Percentiles rank a stretch among this genome's conserved stretches.
phyloP scores from a whole-genome alignment of 2,888 invertebrate species.

The Penaeus monodon region DNA sequence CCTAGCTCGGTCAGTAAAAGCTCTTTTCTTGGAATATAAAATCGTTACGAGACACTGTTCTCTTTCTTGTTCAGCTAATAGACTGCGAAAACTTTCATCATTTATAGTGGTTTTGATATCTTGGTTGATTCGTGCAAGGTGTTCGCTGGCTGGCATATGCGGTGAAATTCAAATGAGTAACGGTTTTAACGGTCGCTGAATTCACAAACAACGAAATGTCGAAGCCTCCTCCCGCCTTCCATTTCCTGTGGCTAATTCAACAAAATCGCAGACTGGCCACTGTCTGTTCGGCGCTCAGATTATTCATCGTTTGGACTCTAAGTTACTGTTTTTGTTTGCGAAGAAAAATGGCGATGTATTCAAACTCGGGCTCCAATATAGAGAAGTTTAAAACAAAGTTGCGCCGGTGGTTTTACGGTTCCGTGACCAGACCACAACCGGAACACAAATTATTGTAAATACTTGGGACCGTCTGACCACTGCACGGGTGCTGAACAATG shows the following conservation, averaged over 20 bases:
- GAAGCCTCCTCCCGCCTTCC: no score
- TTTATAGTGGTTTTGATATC: no score
- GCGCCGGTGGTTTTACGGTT: conserved; percentile 23
- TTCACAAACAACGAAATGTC: no score
- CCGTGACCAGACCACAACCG: conserved; percentile 17
- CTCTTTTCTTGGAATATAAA: no score
- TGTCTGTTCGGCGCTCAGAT: conserved; percentile 16
- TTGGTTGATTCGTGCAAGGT: no score
- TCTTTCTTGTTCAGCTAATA: no score
- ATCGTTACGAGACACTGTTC: no score
- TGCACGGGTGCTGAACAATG: neutral
- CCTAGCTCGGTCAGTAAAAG: no score
- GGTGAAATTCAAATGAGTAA: no score
- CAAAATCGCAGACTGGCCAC: conserved; percentile 10
- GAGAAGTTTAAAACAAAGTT: conserved; percentile 50
- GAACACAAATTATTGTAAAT: conserved; percentile 25
- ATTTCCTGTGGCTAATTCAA: neutral
- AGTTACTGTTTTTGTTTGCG: conserved; percentile 46
- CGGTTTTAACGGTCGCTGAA: no score
- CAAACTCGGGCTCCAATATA: conserved; percentile 45
- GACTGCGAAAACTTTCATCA: no score
- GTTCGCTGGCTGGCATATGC: no score
- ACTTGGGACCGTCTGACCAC: neutral
- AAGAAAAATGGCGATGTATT: conserved; percentile 47
- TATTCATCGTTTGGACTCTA: conserved; percentile 27